Conservation (phyloP, 2,113 vertebrate genomes). For the Callopanchax toddi region DNA sequence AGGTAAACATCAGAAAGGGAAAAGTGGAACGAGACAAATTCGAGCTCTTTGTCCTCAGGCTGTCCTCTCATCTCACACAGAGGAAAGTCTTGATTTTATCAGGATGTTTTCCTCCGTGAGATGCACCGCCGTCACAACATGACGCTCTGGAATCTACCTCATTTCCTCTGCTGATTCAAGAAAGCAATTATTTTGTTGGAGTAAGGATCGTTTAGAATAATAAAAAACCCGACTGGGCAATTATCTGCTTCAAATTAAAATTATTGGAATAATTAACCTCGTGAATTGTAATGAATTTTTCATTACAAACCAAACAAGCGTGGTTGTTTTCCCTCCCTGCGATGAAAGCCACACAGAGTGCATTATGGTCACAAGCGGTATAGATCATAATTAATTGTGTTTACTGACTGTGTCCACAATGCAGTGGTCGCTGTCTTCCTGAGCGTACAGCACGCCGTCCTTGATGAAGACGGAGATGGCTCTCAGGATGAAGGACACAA, state of each 20-base stretch:
- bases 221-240: conserved; percentile 14
- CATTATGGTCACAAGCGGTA: neutral
- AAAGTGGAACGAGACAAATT: conserved; percentile 8
- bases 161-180: conserved; percentile 3
- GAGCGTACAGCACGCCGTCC: conserved; percentile 91
- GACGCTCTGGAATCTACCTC: neutral
- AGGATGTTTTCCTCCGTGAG: too few species aligned
- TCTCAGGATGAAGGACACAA: conserved; percentile 95
- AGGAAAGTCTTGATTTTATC: neutral
- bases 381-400: neutral
- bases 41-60: neutral
- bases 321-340: neutral
- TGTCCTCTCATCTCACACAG: neutral
- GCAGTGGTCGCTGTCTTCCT: conserved; percentile 93
- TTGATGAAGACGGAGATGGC: conserved; percentile 98
- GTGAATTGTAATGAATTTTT: neutral
- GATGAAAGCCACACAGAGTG: neutral
- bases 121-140: too few species aligned
- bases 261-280: conserved; percentile 17
- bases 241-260: conserved; percentile 19
- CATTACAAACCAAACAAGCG: conserved; percentile 5
- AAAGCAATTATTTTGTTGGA: conserved; percentile 10
- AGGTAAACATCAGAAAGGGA: conserved; percentile 34
- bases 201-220: conserved; percentile 13
- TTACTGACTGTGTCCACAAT: conserved; percentile 85